phyloP scores from a whole-genome alignment of 2,888 invertebrate species.

The Meloe dianella region DNA sequence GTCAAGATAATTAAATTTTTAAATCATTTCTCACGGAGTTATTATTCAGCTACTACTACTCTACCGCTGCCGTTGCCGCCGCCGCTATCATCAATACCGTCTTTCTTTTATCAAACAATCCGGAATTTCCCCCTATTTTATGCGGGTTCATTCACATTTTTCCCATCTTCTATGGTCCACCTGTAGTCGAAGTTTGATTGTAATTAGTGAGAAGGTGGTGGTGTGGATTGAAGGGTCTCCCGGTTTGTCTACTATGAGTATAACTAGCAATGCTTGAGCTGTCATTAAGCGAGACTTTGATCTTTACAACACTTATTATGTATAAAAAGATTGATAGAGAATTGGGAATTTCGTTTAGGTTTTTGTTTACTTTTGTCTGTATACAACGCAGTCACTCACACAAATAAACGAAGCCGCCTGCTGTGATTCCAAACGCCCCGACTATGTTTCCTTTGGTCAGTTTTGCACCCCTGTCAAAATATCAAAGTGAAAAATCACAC shows the following conservation, averaged over 20 bases:
- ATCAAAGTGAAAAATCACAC: constrained; percentile 58
- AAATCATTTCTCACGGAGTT: constrained; percentile 52
- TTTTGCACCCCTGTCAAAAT: constrained; percentile 56
- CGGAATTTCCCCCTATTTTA: background rate
- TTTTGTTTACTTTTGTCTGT: background rate
- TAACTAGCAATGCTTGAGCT: too few relatives aligned
- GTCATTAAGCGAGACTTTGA: too few relatives aligned
- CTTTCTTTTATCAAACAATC: background rate
- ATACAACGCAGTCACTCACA: background rate
- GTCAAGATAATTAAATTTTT: constrained; percentile 58
- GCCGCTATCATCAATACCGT: background rate
- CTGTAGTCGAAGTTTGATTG: too few relatives aligned
- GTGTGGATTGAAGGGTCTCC: too few relatives aligned
- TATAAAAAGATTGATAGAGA: too few relatives aligned
- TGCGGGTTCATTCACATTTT: too few relatives aligned
- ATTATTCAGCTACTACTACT: constrained; percentile 3
- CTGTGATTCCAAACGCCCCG: constrained; percentile 17
- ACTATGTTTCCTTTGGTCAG: constrained; percentile 49
- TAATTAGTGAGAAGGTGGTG: too few relatives aligned
- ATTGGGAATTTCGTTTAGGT: background rate
- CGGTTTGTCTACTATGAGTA: too few relatives aligned
- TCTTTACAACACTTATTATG: background rate
- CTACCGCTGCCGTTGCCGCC: background rate
- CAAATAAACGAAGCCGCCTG: background rate
- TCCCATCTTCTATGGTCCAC: too few relatives aligned